Evolutionary conservation across 2,888 invertebrate genomes (phyloP).

Genomic region (Lacanobia wlatinum): DNA sequence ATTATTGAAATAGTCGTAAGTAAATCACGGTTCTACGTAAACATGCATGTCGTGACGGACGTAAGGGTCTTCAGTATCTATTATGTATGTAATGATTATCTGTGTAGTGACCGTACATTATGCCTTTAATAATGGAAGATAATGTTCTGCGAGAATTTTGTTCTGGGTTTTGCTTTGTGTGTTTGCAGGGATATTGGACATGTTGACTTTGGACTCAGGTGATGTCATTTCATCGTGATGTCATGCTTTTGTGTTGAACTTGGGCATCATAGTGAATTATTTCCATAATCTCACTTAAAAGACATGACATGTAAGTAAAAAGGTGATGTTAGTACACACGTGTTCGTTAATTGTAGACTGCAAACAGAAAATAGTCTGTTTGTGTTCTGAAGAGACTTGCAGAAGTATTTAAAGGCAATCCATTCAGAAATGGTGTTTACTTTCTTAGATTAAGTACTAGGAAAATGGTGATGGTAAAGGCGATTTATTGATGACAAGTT

Average conservation of each 20-base stretch:
- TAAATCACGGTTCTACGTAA: conserved; percentile 25
- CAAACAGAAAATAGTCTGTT: not conserved
- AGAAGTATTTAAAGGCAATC: no score
- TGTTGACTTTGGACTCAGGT: conserved; percentile 12
- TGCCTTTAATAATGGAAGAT: not conserved
- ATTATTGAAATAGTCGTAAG: conserved; percentile 22
- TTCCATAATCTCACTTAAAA: conserved; percentile 2
- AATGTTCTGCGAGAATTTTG: not conserved
- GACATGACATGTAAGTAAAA: not conserved
- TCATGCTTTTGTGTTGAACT: conserved; percentile 13
- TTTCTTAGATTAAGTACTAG: not conserved
- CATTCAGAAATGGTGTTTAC: no score
- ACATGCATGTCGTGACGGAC: conserved; percentile 24
- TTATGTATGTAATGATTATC: conserved; percentile 6
- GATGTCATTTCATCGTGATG: conserved; percentile 12
- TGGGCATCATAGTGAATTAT: not conserved
- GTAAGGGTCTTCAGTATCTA: not conserved
- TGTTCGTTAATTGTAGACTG: not conserved
- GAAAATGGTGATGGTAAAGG: no score
- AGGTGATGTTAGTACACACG: not conserved
- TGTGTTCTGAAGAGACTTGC: no score
- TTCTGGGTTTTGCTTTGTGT: not conserved
- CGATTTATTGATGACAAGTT: no score
- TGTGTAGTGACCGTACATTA: conserved; percentile 23
- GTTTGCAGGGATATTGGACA: not conserved